These are phyloP conservation scores for Dendrocincla tyrannina DNA, from an alignment of 2,797 vertebrate genomes.

Conservation along the genomic window DNA sequence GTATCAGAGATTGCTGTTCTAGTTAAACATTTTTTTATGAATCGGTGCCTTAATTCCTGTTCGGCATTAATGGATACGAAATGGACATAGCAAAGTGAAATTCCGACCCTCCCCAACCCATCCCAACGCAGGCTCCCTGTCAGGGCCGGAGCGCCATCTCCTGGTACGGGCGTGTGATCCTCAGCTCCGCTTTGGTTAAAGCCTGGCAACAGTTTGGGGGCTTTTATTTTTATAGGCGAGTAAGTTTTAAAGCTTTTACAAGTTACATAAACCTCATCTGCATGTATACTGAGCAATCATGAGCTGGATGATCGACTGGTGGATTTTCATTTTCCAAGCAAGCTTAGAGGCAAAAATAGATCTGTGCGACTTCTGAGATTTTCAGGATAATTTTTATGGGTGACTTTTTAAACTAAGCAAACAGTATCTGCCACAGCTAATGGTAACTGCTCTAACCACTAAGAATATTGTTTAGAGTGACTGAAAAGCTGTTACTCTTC, in stretches of 20 bases:
- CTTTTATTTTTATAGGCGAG: fast-evolving
- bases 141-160: conserved; percentile 32
- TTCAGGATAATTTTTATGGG: not conserved
- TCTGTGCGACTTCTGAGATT: not conserved
- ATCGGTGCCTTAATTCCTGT: not conserved
- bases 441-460: not conserved
- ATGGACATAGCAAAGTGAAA: not conserved
- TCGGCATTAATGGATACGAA: fast-evolving
- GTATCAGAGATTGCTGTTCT: not conserved
- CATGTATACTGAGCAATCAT: not conserved
- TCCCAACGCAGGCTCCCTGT: not conserved
- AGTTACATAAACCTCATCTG: not conserved
- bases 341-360: not conserved
- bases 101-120: not conserved
- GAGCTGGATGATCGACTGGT: not conserved
- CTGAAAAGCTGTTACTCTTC: not conserved
- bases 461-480: not conserved
- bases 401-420: not conserved
- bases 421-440: not conserved
- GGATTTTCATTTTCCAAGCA: not conserved
- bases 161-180: not conserved
- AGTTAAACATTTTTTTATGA: not conserved
- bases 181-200: not conserved
- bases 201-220: fast-evolving
- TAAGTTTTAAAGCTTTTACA: not conserved